phyloP scores from a whole-genome alignment of 2,888 invertebrate genomes.

The Xiphydria camelus region DNA sequence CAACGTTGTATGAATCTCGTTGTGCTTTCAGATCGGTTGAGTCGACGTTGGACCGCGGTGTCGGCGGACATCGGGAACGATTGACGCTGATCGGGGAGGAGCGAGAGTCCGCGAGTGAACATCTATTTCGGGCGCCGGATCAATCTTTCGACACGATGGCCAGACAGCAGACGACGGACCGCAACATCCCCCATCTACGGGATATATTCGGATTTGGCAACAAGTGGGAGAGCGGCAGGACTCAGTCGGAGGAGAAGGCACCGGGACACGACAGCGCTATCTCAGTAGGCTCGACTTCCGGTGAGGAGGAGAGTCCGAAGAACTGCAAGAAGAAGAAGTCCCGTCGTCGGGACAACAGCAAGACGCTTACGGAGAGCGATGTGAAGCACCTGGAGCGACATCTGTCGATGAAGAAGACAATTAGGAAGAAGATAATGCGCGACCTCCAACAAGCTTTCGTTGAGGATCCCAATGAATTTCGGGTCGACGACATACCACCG shows the following conservation, averaged over 20 bases:
- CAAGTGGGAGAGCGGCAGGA: conserved; percentile 46
- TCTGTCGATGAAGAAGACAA: conserved; percentile 85
- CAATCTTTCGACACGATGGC: conserved; percentile 34
- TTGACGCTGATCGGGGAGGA: too few species aligned
- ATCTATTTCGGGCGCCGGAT: not conserved
- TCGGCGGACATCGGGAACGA: too few species aligned
- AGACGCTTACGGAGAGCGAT: conserved; percentile 68
- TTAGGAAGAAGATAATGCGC: conserved; percentile 82
- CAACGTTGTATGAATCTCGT: too few species aligned
- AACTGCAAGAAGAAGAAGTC: conserved; percentile 65
- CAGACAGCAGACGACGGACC: conserved; percentile 65
- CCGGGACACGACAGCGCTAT: conserved; percentile 56
- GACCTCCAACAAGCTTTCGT: conserved; percentile 77
- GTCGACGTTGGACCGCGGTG: too few species aligned
- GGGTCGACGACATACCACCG: conserved; percentile 70
- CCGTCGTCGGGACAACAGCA: conserved; percentile 71
- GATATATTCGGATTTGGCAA: conserved; percentile 72
- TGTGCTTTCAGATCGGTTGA: too few species aligned
- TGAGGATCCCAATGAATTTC: conserved; percentile 73
- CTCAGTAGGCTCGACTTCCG: conserved; percentile 56
- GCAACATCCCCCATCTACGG: conserved; percentile 76
- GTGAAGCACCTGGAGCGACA: conserved; percentile 78
- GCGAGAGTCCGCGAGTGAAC: not conserved
- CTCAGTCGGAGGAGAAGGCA: conserved; percentile 49
- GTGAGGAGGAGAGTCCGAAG: conserved; percentile 55